Evolutionary conservation across 2,888 invertebrate species (phyloP).

Genomic region (Diarsia dahlii): DNA sequence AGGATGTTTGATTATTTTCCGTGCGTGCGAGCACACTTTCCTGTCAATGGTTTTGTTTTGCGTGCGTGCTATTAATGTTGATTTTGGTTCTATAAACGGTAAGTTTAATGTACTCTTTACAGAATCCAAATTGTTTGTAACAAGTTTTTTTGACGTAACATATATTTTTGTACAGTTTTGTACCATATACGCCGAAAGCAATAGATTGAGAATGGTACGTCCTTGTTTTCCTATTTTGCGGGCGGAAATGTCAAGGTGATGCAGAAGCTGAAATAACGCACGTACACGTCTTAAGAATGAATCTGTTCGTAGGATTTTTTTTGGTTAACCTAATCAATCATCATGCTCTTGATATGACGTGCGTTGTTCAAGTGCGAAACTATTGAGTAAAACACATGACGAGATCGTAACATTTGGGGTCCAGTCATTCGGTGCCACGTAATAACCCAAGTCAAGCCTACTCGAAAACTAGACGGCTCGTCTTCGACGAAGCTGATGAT

Average conservation of each 20-base stretch:
- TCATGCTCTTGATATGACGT: neutral
- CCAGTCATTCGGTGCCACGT: constrained; percentile 47
- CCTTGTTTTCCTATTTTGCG: constrained; percentile 25
- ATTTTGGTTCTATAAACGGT: constrained; percentile 28
- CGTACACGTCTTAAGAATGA: neutral
- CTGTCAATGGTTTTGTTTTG: constrained; percentile 56
- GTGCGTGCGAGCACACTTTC: constrained; percentile 63
- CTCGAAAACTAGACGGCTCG: constrained; percentile 61
- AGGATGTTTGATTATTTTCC: constrained; percentile 65
- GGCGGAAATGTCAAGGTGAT: constrained; percentile 34
- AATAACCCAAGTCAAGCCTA: constrained; percentile 54
- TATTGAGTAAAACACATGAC: constrained; percentile 31
- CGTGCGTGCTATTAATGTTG: constrained; percentile 44
- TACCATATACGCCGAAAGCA: constrained; percentile 20
- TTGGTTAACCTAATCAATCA: neutral
- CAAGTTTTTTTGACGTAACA: constrained; percentile 20
- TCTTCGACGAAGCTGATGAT: constrained; percentile 62
- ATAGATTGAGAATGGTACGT: constrained; percentile 41
- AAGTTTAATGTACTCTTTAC: constrained; percentile 18
- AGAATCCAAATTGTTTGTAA: constrained; percentile 19
- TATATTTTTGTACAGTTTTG: constrained; percentile 22
- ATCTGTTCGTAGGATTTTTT: neutral
- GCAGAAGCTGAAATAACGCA: constrained; percentile 2
- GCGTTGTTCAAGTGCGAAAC: constrained; percentile 2
- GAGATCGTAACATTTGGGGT: constrained; percentile 29